These are phyloP conservation scores for Pyralis farinalis DNA, from an alignment of 2,888 invertebrate genomes.

Conservation along the genomic window DNA sequence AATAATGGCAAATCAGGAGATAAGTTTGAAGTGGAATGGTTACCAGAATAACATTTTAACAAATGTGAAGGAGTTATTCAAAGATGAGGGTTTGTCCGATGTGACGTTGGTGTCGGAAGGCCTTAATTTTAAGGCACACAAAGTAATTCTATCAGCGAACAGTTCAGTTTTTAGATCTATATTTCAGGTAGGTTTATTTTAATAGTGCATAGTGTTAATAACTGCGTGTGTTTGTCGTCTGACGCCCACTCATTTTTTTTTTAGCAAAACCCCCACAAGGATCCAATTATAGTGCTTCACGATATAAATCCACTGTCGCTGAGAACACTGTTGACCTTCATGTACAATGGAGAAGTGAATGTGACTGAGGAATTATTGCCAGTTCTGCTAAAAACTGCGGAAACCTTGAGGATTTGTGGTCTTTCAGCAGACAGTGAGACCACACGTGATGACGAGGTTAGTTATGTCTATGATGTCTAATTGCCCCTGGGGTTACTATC, in stretches of 20 bases:
- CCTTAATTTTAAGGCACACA: constrained; percentile 84
- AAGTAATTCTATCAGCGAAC: constrained; percentile 85
- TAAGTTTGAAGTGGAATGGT: constrained; percentile 86
- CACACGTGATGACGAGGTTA: constrained; percentile 66
- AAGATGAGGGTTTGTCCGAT: constrained; percentile 84
- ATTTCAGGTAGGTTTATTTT: constrained; percentile 73
- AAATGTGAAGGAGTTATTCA: constrained; percentile 83
- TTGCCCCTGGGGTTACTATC: too few relatives aligned
- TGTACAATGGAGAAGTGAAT: constrained; percentile 88
- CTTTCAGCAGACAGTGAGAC: constrained; percentile 81
- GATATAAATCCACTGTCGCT: constrained; percentile 85
- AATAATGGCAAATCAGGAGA: constrained; percentile 79
- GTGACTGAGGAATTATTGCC: constrained; percentile 86
- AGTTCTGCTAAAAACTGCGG: constrained; percentile 84
- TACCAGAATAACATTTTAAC: constrained; percentile 83
- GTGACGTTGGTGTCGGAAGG: constrained; percentile 85
- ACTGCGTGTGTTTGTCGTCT: constrained; percentile 18
- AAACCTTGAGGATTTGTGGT: constrained; percentile 85
- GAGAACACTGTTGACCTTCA: constrained; percentile 84
- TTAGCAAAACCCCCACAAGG: constrained; percentile 87
- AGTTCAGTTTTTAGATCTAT: constrained; percentile 84
- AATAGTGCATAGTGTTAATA: constrained; percentile 13
- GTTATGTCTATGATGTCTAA: too few relatives aligned
- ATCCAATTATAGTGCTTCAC: constrained; percentile 87
- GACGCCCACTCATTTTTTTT: constrained; percentile 68